Evolutionary conservation across 1,140 invertebrate genomes (phyloP).

Genomic region (Pristionchus pacificus): DNA sequence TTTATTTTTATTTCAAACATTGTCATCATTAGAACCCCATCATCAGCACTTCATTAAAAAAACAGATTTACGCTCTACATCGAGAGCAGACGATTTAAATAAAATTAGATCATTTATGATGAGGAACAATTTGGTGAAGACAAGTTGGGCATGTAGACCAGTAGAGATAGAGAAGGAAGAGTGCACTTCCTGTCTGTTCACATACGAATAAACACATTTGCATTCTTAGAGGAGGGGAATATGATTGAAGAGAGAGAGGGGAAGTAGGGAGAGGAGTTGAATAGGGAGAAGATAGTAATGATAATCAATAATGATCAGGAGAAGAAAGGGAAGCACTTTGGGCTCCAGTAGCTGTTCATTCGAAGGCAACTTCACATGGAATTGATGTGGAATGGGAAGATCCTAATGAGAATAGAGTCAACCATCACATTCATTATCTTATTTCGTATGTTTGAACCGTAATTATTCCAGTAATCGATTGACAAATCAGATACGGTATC

Average conservation of each 20-base stretch:
- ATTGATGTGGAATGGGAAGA: not conserved
- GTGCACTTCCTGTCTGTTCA: not conserved
- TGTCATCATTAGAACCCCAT: not conserved
- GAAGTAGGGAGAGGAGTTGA: not conserved
- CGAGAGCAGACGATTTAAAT: not conserved
- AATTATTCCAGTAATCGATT: slow-evolving; percentile 2
- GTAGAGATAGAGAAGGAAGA: slow-evolving; percentile 4
- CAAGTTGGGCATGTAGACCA: not conserved
- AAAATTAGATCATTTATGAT: too few species aligned
- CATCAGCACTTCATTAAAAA: not conserved
- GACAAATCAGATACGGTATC: slow-evolving; percentile 20
- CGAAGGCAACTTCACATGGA: not conserved
- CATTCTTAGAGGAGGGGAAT: not conserved
- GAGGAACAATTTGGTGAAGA: too few species aligned
- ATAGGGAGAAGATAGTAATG: not conserved
- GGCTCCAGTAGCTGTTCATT: not conserved
- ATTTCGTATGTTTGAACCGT: not conserved
- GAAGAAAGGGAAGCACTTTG: not conserved
- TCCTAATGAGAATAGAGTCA: not conserved
- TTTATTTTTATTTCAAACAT: not conserved
- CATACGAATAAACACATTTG: not conserved
- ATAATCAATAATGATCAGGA: not conserved
- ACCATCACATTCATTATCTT: not conserved
- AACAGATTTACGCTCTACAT: not conserved
- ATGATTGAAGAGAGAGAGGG: not conserved